Evolutionary conservation across 2,797 vertebrate genomes (phyloP).

Genomic region (Buceros bicornis): DNA sequence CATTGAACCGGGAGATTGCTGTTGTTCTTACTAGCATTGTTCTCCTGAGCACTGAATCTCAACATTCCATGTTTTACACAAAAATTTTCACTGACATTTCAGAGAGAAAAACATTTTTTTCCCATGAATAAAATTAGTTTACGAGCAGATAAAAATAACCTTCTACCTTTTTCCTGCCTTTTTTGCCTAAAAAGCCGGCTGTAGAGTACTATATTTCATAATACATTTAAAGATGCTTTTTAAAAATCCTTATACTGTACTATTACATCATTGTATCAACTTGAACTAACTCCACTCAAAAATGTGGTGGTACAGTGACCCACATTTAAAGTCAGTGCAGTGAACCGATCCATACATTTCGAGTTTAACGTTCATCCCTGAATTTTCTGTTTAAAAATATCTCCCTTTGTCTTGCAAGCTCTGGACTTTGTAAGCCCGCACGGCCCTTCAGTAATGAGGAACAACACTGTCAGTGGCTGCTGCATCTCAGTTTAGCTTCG

Average conservation of each 20-base stretch:
- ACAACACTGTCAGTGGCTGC: neutral
- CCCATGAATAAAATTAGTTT: neutral
- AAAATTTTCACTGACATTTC: neutral
- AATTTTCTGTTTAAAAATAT: conserved; percentile 15
- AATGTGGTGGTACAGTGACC: accelerated
- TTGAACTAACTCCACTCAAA: neutral
- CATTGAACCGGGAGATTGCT: neutral
- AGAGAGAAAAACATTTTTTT: neutral
- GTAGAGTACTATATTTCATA: neutral
- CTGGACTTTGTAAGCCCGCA: neutral
- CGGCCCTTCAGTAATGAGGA: neutral
- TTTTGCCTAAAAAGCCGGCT: neutral
- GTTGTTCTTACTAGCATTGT: neutral
- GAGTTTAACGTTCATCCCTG: neutral
- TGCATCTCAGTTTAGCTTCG: neutral
- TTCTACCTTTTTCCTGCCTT: neutral
- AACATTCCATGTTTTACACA: neutral
- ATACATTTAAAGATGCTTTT: neutral
- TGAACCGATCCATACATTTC: neutral
- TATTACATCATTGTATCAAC: neutral
- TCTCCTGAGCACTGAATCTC: neutral
- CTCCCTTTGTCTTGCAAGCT: neutral
- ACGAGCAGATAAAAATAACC: neutral
- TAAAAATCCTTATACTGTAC: neutral
- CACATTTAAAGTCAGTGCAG: neutral